These are phyloP conservation scores for Bostrychus sinensis DNA, from an alignment of 2,113 vertebrate species.

Conservation along the genomic window DNA sequence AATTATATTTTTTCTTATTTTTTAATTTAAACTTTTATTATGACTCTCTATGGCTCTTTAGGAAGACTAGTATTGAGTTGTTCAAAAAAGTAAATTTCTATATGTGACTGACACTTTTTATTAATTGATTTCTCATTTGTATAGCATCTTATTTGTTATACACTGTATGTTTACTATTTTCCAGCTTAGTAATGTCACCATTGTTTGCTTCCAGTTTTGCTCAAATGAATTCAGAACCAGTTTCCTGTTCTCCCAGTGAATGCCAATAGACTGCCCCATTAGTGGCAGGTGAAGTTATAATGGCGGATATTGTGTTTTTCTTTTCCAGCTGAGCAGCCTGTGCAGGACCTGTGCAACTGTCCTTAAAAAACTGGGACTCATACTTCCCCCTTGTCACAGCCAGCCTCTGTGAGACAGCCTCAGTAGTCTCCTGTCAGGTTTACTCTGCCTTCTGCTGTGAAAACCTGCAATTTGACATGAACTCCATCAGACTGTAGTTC, in stretches of 20 bases:
- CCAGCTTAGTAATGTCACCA: slow-evolving; percentile 5
- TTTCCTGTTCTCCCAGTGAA: neutral
- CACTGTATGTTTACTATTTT: slow-evolving; percentile 10
- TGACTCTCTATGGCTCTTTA: no score
- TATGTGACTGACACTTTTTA: no score
- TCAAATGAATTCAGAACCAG: slow-evolving; percentile 6
- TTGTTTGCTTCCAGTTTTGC: neutral
- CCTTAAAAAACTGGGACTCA: neutral
- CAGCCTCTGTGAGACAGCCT: slow-evolving; percentile 23
- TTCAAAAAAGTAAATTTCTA: no score
- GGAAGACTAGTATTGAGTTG: no score
- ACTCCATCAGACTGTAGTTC: slow-evolving; percentile 21
- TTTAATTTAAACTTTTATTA: no score
- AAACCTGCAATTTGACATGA: slow-evolving; percentile 45
- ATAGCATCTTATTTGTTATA: neutral
- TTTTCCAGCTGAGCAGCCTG: neutral
- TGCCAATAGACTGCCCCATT: neutral
- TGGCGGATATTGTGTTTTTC: neutral
- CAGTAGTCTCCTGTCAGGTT: slow-evolving; percentile 39
- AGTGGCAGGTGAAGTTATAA: neutral
- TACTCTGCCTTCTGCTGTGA: slow-evolving; percentile 20
- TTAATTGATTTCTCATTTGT: no score
- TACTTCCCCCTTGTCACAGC: neutral
- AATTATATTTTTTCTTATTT: no score
- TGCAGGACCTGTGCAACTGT: slow-evolving; percentile 1